Evolutionary conservation across 2,888 invertebrate genomes (phyloP), one percentile per base, ranked within the genome.

Genomic region (Chrysopilus asiliformis): DNA sequence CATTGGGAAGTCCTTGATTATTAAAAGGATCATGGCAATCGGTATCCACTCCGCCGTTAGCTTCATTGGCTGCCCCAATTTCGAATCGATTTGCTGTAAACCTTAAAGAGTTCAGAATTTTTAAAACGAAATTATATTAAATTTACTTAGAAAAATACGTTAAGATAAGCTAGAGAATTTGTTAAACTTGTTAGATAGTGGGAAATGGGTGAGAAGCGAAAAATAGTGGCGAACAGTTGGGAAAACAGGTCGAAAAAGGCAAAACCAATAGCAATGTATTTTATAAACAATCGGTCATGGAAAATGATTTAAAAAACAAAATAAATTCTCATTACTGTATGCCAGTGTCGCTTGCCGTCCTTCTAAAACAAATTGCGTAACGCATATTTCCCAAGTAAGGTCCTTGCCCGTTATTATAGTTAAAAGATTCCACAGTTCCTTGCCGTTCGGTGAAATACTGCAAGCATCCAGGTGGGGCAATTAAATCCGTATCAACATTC

Each of bases 331-430:
- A 7, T 30, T 36, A 60, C 60, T 56, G 51, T 25, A 60, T 53
- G 45, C 51, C 52, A 17, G 45, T 49, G 32, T 56, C 51, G 6
- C 47, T 48, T 7, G 48, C 18, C 10, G 36, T 35, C 2, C 57
- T 50, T 47, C 67, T 72, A 53, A 79, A 76, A 53, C 78, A 79
- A 1, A 74, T 72, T 0, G 74, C 71, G 47, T 79, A 79, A 2
- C 64, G 61, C 39, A 74, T 47, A 42, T 67, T 68, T 1, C 66
- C 68, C 40, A 72, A 70, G 45, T 76, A 76, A 0, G 71, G 70
- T 0, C 70, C 70, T 0, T 53, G 43, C 0, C 67, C 66, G 4
- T 64, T 51, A 49, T 71, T 71, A 47, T 68, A 77, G 50, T 77
- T 79, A 45, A 79, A 78, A 29, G 55, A 57, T 38, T 70, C 70